A percentile compares a stretch with the other conserved stretches of the same genome.
phyloP scores from a whole-genome alignment of 1,140 invertebrate genomes.

The Drosophila mojavensis region DNA sequence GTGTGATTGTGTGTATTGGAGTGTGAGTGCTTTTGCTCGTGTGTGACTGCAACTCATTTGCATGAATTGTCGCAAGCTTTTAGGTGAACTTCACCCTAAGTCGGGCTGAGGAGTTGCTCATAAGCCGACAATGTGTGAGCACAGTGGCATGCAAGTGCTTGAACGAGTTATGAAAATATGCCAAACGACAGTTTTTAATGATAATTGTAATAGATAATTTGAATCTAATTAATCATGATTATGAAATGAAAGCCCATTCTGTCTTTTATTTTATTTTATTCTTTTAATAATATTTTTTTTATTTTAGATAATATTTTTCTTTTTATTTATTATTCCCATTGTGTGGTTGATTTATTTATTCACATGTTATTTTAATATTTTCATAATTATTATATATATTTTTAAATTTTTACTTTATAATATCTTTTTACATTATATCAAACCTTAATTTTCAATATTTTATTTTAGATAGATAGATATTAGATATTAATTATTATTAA shows the following conservation, averaged over 20 bases:
- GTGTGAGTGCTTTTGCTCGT: conserved; percentile 34
- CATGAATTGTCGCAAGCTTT: conserved; percentile 80
- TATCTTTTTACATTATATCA: background rate
- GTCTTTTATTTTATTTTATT: background rate
- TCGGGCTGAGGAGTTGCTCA: conserved; percentile 15
- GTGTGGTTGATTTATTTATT: no score
- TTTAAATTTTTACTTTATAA: background rate
- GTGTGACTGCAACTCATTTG: conserved; percentile 75
- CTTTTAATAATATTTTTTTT: background rate
- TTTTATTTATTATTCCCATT: no score
- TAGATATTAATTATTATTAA: no score
- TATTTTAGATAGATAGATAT: background rate
- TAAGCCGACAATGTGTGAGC: conserved; percentile 46
- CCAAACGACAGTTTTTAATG: background rate
- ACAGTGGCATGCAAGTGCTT: conserved; percentile 41
- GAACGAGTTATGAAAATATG: background rate
- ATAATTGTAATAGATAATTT: no score
- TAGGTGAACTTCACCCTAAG: conserved; percentile 65
- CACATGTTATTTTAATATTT: no score
- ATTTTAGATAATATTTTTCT: no score
- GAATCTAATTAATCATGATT: no score
- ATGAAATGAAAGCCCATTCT: no score
- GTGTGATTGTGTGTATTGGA: conserved; percentile 42
- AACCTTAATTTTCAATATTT: background rate
- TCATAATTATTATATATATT: background rate